Percentiles rank a stretch among this genome's conserved stretches.
These are phyloP conservation scores for Neolamprologus variostigma DNA, from an alignment of 2,113 vertebrate genomes.

Conservation along the genomic window DNA sequence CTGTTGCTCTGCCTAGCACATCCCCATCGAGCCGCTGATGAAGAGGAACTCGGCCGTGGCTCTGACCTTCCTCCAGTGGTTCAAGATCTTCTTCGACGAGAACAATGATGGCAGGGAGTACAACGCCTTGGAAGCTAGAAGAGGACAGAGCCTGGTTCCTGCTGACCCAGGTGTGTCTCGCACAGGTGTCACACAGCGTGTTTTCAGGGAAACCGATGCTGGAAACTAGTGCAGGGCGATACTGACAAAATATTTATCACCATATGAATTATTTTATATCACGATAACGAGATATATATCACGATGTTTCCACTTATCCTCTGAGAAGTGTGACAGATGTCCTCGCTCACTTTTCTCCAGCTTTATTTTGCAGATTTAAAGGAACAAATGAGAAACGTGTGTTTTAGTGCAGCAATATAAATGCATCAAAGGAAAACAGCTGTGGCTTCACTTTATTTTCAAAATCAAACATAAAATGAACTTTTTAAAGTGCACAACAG, in stretches of 20 bases:
- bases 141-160: conserved; percentile 69
- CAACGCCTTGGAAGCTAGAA: conserved; percentile 74
- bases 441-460: not conserved
- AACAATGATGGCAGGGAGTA: conserved; percentile 72
- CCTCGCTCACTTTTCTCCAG: not conserved
- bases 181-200: not conserved
- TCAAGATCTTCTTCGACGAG: conserved; percentile 80
- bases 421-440: not conserved
- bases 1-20: not conserved
- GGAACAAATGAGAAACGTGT: not conserved
- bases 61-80: conserved; percentile 85
- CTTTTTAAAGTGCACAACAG: not conserved
- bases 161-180: not conserved
- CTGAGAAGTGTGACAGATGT: not conserved
- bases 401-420: not conserved
- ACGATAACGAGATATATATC: not conserved
- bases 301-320: accelerated
- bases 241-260: accelerated
- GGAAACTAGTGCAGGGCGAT: not conserved
- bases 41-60: conserved; percentile 74
- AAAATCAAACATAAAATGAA: not conserved
- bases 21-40: conserved; percentile 75
- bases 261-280: accelerated
- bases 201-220: not conserved
- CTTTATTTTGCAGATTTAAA: not conserved